A percentile compares a stretch with the other conserved stretches of the same genome.
phyloP scores from a whole-genome alignment of 2,797 vertebrate species.

The Microhierax caerulescens region DNA sequence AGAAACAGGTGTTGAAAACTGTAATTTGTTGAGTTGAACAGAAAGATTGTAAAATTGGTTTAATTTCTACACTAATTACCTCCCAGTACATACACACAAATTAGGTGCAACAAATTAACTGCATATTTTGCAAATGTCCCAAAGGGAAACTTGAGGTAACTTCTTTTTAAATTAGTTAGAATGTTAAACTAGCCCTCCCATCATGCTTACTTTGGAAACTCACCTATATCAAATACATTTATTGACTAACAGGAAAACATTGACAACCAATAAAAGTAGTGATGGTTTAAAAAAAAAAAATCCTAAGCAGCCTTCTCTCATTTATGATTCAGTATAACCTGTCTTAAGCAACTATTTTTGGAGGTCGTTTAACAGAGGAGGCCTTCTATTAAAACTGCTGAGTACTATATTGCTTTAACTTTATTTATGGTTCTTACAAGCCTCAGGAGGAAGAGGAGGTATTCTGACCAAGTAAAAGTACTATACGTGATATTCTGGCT shows the following conservation, averaged over 20 bases:
- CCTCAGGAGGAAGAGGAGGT: constrained; percentile 25
- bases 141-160: constrained; percentile 18
- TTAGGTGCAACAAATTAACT: constrained; percentile 19
- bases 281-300: background rate
- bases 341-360: constrained; percentile 23
- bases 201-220: constrained; percentile 35
- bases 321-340: constrained; percentile 14
- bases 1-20: constrained; percentile 21
- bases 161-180: constrained; percentile 19
- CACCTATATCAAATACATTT: constrained; percentile 22
- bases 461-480: constrained; percentile 16
- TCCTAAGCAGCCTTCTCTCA: background rate
- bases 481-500: background rate
- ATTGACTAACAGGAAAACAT: constrained; percentile 31
- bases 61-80: constrained; percentile 19
- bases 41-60: constrained; percentile 15
- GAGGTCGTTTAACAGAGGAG: constrained; percentile 30
- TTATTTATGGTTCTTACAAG: constrained; percentile 50
- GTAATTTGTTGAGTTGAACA: background rate
- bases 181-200: constrained; percentile 30
- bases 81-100: background rate
- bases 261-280: constrained; percentile 38
- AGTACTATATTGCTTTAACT: constrained; percentile 32
- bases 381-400: constrained; percentile 35
- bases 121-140: constrained; percentile 22